Evolutionary conservation across 1,140 invertebrate species (phyloP), one percentile per base, ranked within the genome.

Genomic region (Venustaconcha ellipsiformis): DNA sequence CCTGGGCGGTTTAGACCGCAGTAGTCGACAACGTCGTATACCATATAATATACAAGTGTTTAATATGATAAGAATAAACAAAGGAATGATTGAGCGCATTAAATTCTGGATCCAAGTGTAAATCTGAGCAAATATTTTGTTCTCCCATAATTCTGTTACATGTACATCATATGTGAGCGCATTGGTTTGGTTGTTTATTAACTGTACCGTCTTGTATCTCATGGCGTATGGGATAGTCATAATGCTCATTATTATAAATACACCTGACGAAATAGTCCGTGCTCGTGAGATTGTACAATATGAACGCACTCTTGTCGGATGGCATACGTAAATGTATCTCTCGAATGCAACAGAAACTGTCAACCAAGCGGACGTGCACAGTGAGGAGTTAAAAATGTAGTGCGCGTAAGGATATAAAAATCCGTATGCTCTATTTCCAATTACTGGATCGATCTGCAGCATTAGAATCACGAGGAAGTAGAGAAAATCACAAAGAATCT

Each of bases 271-370:
- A 14, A 87, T 83, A 13, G 83, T 73, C 23, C 81, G 78, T 0
- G 88, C 86, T 6, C 81, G 77, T 4, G 74, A 66, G 14, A 87
- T 79, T 0, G 96, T 98, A 90, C 97, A 99, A 37, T 97, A 92
- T 0, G 94, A 94, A 74, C 95, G 92, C 0, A 96, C 96, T 75
- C 93, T 92, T 14, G 97, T 91, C 0, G 96, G 96, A 89, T 97
- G 95, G 87, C 97, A 98, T 1, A 99, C 97, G 2, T 96, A 96
- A 57, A 99, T 94, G 90, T 96, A 99, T 67, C 97, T 92, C 89
- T 99, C 97, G 78, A 98, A 92, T 0, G 97, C 98, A 15, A 99
- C 97, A 3, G 95, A 95, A 60, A 99, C 92, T 2, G 97, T 99
- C 80, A 98, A 92, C 91, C 98, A 99, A 64, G 97, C 96, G 23